These are phyloP conservation scores for Pimephales promelas DNA, from an alignment of 2,113 vertebrate genomes.

Conservation along the genomic window DNA sequence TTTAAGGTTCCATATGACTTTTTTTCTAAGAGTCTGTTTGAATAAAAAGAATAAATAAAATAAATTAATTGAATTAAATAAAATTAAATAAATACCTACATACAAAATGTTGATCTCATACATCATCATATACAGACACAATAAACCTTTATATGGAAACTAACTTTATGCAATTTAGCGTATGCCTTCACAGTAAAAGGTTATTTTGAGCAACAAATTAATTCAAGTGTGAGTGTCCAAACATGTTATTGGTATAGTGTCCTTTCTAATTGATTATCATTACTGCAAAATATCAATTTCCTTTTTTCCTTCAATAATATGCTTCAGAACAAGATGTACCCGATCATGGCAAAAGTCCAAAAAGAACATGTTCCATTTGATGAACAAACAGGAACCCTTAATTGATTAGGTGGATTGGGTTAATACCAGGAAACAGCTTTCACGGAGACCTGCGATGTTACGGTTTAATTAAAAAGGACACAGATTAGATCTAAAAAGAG, in stretches of 20 bases:
- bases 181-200: background rate
- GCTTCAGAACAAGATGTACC: background rate
- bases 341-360: background rate
- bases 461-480: constrained; percentile 12
- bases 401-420: constrained; percentile 13
- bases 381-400: constrained; percentile 13
- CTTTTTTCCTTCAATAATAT: background rate
- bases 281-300: background rate
- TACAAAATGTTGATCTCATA: no score
- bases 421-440: constrained; percentile 16
- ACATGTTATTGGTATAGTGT: background rate
- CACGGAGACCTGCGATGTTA: constrained; percentile 12
- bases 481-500: background rate
- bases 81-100: background rate
- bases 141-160: background rate
- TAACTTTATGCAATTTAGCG: background rate
- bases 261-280: background rate
- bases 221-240: background rate
- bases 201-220: background rate
- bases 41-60: no score
- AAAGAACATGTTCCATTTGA: constrained; percentile 21
- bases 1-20: no score
- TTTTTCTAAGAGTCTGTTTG: no score
- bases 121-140: background rate
- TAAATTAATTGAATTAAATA: background rate